Evolutionary conservation across 2,888 invertebrate species (phyloP).

Genomic region (Caenorhabditis sinica): DNA sequence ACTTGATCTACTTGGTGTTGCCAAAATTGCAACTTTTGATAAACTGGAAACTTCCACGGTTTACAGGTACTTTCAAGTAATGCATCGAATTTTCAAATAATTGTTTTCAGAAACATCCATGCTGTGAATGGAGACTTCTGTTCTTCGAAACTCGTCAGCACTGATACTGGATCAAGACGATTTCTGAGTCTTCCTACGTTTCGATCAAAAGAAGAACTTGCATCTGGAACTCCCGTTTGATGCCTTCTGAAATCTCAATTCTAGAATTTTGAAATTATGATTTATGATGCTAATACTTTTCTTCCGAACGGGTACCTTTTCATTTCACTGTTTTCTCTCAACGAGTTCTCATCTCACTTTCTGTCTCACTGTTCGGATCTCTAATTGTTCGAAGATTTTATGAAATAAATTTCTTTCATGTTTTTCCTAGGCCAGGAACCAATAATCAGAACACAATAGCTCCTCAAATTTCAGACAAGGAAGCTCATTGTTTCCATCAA

Average conservation of each 20-base stretch:
- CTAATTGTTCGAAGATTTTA: background rate
- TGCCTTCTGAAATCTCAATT: background rate
- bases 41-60: constrained; percentile 61
- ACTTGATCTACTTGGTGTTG: constrained; percentile 50
- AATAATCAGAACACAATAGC: background rate
- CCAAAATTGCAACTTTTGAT: constrained; percentile 43
- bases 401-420: constrained; percentile 6
- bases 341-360: constrained; percentile 50
- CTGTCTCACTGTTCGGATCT: constrained; percentile 32
- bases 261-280: constrained; percentile 12
- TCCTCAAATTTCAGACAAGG: background rate
- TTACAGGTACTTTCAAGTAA: constrained; percentile 56
- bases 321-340: constrained; percentile 58
- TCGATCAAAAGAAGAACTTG: constrained; percentile 47
- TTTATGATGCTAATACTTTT: constrained; percentile 30
- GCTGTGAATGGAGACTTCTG: constrained; percentile 54
- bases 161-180: constrained; percentile 34
- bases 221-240: constrained; percentile 48
- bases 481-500: background rate
- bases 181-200: constrained; percentile 55
- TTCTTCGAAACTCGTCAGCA: constrained; percentile 46
- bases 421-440: background rate
- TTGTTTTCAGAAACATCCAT: constrained; percentile 57
- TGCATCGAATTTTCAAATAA: background rate
- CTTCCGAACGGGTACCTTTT: constrained; percentile 29